Conservation (phyloP, 2,113 vertebrate genomes). For the Lepisosteus osseus region DNA sequence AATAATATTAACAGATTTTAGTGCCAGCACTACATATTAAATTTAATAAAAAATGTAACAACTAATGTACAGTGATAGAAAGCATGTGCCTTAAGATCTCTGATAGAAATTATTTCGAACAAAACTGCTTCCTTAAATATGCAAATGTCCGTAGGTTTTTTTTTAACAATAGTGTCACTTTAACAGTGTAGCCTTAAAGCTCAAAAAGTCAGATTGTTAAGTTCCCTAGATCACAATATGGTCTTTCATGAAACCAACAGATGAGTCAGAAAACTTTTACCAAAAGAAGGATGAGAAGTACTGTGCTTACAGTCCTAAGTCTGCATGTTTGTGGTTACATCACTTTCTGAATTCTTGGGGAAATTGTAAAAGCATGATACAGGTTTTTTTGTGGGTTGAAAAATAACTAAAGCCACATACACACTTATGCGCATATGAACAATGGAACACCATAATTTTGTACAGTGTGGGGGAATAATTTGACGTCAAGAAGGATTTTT, state of each 20-base stretch:
- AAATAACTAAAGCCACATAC: conserved; percentile 6
- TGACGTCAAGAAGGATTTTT: conserved; percentile 24
- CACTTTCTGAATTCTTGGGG: neutral
- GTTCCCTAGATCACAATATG: neutral
- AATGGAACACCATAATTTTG: conserved; percentile 7
- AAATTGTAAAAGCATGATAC: neutral
- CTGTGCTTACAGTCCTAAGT: neutral
- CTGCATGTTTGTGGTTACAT: neutral
- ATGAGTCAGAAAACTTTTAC: neutral
- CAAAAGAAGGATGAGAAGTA: neutral
- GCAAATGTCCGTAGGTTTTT: no score
- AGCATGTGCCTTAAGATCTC: no score
- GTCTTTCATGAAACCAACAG: neutral
- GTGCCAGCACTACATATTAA: no score
- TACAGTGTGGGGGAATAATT: conserved; percentile 6
- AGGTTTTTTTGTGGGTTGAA: neutral
- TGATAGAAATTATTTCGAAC: no score
- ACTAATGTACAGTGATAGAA: no score
- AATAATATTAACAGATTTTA: neutral
- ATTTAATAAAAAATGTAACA: no score
- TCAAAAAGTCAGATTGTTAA: conserved; percentile 6
- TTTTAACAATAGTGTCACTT: neutral
- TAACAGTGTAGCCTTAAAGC: conserved; percentile 4
- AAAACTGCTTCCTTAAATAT: no score
- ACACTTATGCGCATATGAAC: conserved; percentile 29